phyloP scores from a whole-genome alignment of 2,113 vertebrate species.

The Microcebus griseorufus region DNA sequence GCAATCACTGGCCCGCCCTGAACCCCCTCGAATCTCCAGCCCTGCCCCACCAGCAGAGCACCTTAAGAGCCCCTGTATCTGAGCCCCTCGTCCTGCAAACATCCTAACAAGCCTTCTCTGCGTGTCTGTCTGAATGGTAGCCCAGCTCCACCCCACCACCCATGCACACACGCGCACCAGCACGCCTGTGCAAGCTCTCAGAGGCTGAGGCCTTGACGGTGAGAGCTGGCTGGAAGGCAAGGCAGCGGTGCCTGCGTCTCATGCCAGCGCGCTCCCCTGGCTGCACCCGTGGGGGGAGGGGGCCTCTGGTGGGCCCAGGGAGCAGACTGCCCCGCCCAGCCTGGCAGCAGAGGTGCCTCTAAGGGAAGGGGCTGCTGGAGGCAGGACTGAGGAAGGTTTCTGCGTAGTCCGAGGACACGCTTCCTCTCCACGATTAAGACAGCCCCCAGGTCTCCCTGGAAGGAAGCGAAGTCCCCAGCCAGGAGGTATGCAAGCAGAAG shows the following conservation, averaged over 20 bases:
- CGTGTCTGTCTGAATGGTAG: background rate
- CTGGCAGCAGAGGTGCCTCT: background rate
- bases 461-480: background rate
- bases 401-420: background rate
- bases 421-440: background rate
- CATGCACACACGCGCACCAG: no score
- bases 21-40: background rate
- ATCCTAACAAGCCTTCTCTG: background rate
- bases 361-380: background rate
- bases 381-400: background rate
- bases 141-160: rapidly evolving
- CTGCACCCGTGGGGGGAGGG: background rate
- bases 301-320: background rate
- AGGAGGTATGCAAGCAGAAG: background rate
- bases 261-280: background rate
- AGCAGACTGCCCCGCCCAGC: background rate
- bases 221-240: background rate
- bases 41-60: background rate
- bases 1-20: background rate
- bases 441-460: background rate
- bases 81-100: background rate
- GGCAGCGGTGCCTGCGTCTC: rapidly evolving
- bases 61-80: background rate
- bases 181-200: background rate
- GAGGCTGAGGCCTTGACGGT: background rate